Conservation (phyloP, 53 echinoderm and acorn worm species). For the Luidia sarsii region DNA sequence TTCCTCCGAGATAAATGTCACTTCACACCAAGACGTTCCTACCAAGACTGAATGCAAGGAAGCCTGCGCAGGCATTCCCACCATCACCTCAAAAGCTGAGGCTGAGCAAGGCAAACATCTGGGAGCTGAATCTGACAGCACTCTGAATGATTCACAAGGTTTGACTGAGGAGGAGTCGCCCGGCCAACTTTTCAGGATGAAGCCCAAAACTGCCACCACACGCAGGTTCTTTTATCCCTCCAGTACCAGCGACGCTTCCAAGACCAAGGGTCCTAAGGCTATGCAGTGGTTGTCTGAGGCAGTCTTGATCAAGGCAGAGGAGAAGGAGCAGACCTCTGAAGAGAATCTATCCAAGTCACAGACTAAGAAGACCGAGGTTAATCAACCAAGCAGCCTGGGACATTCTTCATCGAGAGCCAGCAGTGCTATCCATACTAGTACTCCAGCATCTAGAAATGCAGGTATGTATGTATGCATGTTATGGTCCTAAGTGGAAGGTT, state of each 20-base stretch:
- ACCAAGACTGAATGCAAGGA: not conserved
- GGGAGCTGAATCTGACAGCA: not conserved
- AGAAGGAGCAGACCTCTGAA: not conserved
- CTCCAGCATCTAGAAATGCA: slow-evolving; percentile 39
- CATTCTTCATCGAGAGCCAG: not conserved
- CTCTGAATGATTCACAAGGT: not conserved
- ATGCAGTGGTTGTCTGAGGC: slow-evolving; percentile 58
- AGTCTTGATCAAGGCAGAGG: slow-evolving; percentile 53
- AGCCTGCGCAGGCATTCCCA: no score
- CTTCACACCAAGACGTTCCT: no score
- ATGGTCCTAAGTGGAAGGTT: not conserved
- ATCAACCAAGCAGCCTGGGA: not conserved
- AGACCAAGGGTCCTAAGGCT: slow-evolving; percentile 17
- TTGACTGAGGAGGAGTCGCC: not conserved
- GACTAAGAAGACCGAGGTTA: not conserved
- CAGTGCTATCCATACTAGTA: slow-evolving; percentile 23
- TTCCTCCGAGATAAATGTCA: no score
- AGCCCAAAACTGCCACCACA: slow-evolving; percentile 30
- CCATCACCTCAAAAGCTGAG: not conserved
- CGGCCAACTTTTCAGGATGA: slow-evolving; percentile 40
- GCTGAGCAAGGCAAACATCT: no score
- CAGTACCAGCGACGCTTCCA: not conserved
- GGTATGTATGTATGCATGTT: slow-evolving; percentile 16
- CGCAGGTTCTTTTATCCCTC: slow-evolving; percentile 63
- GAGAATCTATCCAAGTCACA: not conserved